Base-by-base conservation (phyloP, 2,113 vertebrate genomes). In the Cyprinodon brontotheroides region DNA sequence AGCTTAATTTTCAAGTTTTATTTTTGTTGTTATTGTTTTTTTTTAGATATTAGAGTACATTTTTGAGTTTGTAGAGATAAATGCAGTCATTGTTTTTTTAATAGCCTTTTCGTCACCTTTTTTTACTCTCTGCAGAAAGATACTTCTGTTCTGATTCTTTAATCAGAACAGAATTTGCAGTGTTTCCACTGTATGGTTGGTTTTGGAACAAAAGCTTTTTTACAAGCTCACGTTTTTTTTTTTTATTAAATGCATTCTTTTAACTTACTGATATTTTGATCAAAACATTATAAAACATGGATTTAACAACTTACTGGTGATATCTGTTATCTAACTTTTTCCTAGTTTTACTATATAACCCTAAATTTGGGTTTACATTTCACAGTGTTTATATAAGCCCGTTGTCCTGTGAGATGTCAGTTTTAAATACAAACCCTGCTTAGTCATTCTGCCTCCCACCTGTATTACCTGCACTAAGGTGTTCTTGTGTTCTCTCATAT, bases 381-480 rank as follows among this genome's bases (percentile, higher is more conserved):
- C 40, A 2, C 45, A 9, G 3, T 62, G 48, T 82, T 78, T 53
- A 74, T 40, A 64, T 53, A 67, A 60, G 71, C 40, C 65, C 15
- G 73, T 50, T 37, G 17, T 71, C 57, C 75, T 37, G 60, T 81
- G 72, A 69, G 37, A 11, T 60, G 12, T 11, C 15, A 20, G 41
- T 29, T 70, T 63, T 40, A 77, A 74, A 12, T 45, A n/a, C 48
- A 71, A 62, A 72, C 65, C 64, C 29, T 62, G 53, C 65, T 80
- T 68, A 70, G 50, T 74, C 61, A 65, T 61, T 48, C 60, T 74
- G 65, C 62, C 69, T 82, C 75, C 60, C 65, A 79, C 65, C 43
- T 64, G 37, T 61, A 61, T 50, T 66, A 59, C 53, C 77, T 72
- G 20, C 70, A 61, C 75, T 70, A 76, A 84, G 79, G 41, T 13